Evolutionary conservation across 2,113 vertebrate species (phyloP).

Genomic region (Enhydra lutris): DNA sequence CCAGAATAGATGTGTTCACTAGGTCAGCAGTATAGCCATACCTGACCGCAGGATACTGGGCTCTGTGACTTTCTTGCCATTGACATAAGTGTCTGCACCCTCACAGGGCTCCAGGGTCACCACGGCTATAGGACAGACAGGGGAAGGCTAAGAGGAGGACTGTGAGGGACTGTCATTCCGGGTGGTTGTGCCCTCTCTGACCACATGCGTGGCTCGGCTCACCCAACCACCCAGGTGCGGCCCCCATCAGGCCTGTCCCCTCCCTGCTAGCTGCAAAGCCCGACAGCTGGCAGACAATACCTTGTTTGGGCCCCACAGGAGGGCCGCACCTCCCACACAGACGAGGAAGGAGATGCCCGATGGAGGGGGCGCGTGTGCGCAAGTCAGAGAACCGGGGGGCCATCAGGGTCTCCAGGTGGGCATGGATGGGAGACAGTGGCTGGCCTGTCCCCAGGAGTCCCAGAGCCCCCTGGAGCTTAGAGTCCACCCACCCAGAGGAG

Average conservation of each 20-base stretch:
- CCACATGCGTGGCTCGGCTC: neutral
- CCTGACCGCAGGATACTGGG: slow-evolving; percentile 94
- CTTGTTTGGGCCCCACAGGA: neutral
- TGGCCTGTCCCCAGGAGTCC: neutral
- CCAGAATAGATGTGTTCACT: too few relatives aligned
- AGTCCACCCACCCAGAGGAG: neutral
- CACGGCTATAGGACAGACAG: slow-evolving; percentile 73
- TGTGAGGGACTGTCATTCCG: fast-evolving
- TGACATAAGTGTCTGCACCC: slow-evolving; percentile 95
- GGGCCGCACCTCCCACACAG: neutral
- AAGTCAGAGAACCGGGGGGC: neutral
- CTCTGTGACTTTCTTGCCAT: slow-evolving; percentile 95
- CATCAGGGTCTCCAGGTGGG: neutral
- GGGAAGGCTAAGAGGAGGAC: neutral
- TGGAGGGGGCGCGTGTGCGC: fast-evolving
- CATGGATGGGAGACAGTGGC: neutral
- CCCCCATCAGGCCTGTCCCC: neutral
- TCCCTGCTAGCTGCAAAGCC: neutral
- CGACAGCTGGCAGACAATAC: too few relatives aligned
- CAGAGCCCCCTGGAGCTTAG: neutral
- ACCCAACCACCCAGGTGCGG: fast-evolving
- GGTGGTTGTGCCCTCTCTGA: neutral
- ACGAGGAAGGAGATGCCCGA: fast-evolving
- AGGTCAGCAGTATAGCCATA: slow-evolving; percentile 59
- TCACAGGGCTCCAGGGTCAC: slow-evolving; percentile 96